Percentiles rank a stretch among this genome's conserved stretches.
These are phyloP conservation scores for Seladonia tumulorum DNA, from an alignment of 2,888 invertebrate genomes.

Conservation along the genomic window DNA sequence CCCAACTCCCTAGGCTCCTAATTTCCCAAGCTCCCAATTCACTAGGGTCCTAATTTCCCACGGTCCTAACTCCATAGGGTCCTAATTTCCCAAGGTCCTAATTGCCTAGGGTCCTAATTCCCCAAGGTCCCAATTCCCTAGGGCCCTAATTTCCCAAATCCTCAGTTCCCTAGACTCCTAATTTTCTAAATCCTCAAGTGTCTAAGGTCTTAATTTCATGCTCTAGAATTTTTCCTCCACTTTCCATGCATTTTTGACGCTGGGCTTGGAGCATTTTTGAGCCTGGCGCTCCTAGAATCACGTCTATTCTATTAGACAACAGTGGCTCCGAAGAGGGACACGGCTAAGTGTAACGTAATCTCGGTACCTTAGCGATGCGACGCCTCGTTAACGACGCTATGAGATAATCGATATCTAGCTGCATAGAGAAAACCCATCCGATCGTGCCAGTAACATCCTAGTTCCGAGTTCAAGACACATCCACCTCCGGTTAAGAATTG, in stretches of 20 bases:
- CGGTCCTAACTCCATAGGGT: too few species aligned
- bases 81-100: too few species aligned
- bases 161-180: too few species aligned
- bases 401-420: constrained; percentile 60
- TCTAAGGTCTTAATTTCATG: not conserved
- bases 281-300: constrained; percentile 37
- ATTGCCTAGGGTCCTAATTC: too few species aligned
- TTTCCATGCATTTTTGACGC: not conserved
- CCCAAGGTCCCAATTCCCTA: not conserved
- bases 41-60: too few species aligned
- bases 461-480: constrained; percentile 26
- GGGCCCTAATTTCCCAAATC: too few species aligned
- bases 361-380: constrained; percentile 56
- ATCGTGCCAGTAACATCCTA: constrained; percentile 38
- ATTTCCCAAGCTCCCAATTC: too few species aligned
- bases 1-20: too few species aligned
- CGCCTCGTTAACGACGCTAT: constrained; percentile 62
- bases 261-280: too few species aligned
- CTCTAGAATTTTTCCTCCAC: not conserved
- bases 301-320: constrained; percentile 50
- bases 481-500: constrained; percentile 25
- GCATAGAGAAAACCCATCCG: constrained; percentile 18
- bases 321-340: constrained; percentile 21
- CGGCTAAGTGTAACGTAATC: constrained; percentile 67
- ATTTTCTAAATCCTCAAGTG: not conserved